Evolutionary conservation across 2,113 vertebrate species (phyloP), one percentile per base, ranked within the genome.

Genomic region (Melospiza melodia): DNA sequence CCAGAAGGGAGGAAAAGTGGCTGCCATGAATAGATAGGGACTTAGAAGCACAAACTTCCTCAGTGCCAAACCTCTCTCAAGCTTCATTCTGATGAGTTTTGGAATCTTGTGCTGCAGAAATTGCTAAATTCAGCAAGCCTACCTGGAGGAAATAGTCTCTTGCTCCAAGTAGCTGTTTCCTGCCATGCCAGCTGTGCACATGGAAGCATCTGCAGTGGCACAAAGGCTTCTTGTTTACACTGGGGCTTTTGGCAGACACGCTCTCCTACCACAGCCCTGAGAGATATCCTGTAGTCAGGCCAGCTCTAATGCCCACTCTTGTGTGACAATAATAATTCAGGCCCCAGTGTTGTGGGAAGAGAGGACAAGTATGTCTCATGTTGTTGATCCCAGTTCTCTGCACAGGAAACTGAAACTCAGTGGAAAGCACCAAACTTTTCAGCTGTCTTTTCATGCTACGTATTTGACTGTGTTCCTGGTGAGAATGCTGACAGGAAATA

Each of bases 351-450:
- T 65, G 46, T 30, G 65, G 43, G 75, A 85, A 76, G 35, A 74
- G 54, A 81, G 63, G 68, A 51, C 31, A 61, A 81, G 27, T 3
- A 19, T 33, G 30, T 30, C 58, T 46, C 15, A 1, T 22, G 12
- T 24, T 68, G 44, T 84, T 72, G 61, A 67, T 84, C 52, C 35
- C 28, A 12, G 78, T 88, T 90, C 90, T 80, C 83, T 87, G 61
- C 61, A 51, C 72, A 92, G 94, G 93, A 96, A 97, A 3, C 79
- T 41, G 68, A 43, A 74, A 61, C 82, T 90, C 37, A 5, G 0
- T 94, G 96, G 95, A 96, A 97, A 97, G 93, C 85, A 93, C 95
- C 95, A 37, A 92, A 96, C 52, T 96, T 96, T 84, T 95, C 30
- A 68, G 51, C 68, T 67, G 19, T 58, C 59, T 84, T 83, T 88